Conservation (phyloP, 2,797 vertebrate species). For the Anguilla anguilla region DNA sequence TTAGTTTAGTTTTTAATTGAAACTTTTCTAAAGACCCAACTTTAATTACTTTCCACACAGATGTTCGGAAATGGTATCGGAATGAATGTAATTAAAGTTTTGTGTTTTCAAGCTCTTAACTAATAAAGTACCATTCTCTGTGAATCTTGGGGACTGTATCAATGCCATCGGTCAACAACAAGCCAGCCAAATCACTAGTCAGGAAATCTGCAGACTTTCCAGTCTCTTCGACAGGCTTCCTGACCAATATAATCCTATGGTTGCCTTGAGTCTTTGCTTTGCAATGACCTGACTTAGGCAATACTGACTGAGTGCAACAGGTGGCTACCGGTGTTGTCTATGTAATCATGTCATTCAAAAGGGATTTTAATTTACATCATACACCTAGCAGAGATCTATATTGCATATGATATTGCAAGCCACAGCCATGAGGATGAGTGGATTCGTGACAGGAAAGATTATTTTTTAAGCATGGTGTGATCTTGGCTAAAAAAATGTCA, state of each 20-base stretch:
- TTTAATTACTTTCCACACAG: not conserved
- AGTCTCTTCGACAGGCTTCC: not conserved
- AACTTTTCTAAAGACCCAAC: not conserved
- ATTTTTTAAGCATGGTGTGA: not conserved
- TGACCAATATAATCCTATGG: not conserved
- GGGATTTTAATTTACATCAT: not conserved
- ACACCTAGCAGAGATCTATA: not conserved
- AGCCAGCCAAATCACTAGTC: not conserved
- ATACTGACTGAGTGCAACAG: not conserved
- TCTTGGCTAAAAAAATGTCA: not conserved
- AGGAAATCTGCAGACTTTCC: not conserved
- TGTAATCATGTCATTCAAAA: constrained; percentile 7
- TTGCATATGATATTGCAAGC: not conserved
- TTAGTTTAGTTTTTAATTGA: not conserved
- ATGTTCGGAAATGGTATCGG: not conserved
- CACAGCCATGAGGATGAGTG: not conserved
- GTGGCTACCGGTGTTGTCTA: not conserved
- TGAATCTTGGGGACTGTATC: not conserved
- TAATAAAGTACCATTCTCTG: not conserved
- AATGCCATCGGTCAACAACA: not conserved
- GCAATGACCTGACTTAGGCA: constrained; percentile 6
- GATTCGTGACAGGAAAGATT: not conserved
- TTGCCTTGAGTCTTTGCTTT: not conserved
- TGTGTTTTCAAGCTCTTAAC: not conserved
- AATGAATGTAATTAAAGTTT: not conserved